Conservation (phyloP, 2,113 vertebrate species). For the Castor canadensis region DNA sequence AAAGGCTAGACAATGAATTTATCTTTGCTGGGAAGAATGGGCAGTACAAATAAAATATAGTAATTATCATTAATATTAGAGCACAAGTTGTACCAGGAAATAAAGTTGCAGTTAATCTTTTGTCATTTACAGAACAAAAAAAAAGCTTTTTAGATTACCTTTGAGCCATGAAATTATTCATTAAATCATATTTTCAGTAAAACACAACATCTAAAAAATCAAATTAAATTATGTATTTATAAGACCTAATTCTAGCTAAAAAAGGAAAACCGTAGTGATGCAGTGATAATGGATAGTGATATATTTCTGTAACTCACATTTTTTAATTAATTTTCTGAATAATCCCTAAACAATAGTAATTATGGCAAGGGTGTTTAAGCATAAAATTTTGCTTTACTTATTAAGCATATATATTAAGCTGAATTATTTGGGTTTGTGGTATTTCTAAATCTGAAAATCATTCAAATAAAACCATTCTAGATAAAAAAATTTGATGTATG, state of each 20-base stretch:
- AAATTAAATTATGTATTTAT: not conserved
- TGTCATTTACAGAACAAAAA: not conserved
- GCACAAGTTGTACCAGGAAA: not conserved
- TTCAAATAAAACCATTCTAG: not conserved
- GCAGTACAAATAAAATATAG: not conserved
- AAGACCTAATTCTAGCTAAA: not conserved
- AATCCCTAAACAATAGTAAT: slow-evolving; percentile 54
- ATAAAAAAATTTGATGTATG: not conserved
- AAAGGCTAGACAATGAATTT: not conserved
- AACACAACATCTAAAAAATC: not conserved
- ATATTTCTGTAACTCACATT: slow-evolving; percentile 13
- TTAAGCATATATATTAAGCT: not conserved
- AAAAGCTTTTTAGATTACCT: not conserved
- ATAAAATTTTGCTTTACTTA: slow-evolving; percentile 60
- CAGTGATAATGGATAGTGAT: not conserved
- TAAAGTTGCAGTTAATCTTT: not conserved
- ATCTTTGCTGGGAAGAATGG: not conserved
- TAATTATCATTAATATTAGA: not conserved
- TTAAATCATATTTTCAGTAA: slow-evolving; percentile 1
- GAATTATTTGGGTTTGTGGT: slow-evolving; percentile 29
- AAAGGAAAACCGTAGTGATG: not conserved
- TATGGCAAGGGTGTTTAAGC: slow-evolving; percentile 42
- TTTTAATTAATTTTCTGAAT: slow-evolving; percentile 61
- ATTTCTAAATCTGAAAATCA: slow-evolving; percentile 45
- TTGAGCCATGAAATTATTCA: not conserved